Base-by-base conservation (phyloP, 2,113 vertebrate genomes). In the Ammospiza caudacuta region DNA sequence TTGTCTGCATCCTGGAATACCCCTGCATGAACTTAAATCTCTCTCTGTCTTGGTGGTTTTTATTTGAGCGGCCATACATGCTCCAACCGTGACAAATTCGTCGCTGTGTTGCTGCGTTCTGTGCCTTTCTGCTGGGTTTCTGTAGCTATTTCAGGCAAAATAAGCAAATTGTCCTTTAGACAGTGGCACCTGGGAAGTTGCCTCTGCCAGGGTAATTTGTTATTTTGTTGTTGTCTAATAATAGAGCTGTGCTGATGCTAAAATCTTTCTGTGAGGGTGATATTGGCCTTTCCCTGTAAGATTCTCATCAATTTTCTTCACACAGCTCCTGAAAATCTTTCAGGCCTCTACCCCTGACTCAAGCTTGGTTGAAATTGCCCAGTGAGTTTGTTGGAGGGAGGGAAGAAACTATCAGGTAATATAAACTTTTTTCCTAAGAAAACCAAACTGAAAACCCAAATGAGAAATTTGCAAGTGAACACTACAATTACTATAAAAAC, bases 221-320 rank as follows among this genome's bases (percentile, higher is more conserved):
- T 86, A 47, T 23, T 75, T 72, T 90, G 66, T 77, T 89, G n/a
- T 54, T 92, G 46, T 80, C 20, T 84, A 55, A 72, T 37, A 81
- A 69, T 21, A 84, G 19, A 72, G 39, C 27, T 82, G 62, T 54
- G 82, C 17, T 73, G 66, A 73, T 83, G 24, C 74, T 89, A 62
- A 82, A 82, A 0, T 63, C 77, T 58, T 19, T 70, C 66, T 47
- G 12, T 64, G 66, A 87, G 47, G 24, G 9, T 0, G 0, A 55
- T 72, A 52, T 1, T 47, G n/a, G 39, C 31, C n/a, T 49, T 83
- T 49, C 66, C 15, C 62, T 82, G 35, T 68, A 57, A 87, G 41
- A 47, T 37, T 64, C 62, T 51, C 1, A 3, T 31, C 2, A n/a
- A 35, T 64, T 85, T 85, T 88, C 58, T 69, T 62, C 64, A 49